Base-by-base conservation (phyloP, 1,140 invertebrate genomes). In the Drosophila novamexicana region DNA sequence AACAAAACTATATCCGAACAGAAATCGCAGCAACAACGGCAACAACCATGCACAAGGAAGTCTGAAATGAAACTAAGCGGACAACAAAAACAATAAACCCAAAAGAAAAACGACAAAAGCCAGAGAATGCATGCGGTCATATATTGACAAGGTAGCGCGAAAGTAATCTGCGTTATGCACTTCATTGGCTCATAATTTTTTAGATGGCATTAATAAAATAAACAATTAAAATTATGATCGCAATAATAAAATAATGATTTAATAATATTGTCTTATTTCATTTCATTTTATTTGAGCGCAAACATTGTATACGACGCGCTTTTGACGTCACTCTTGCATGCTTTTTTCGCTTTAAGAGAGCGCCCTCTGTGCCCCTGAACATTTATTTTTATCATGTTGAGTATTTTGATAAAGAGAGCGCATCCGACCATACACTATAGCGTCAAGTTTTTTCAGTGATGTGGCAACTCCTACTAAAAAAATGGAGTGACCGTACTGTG, bases 1-100 rank as follows among this genome's bases (percentile, higher is more conserved):
- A 77, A 68, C 47, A 49, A 72, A 72, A 61, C 52, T 18, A 74
- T 77, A 77, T 77, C 70, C 74, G 74, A 77, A 69, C 32, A 44
- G 45, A 44, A 64, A 69, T 54, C 71, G 58, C 64, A 77, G 63
- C 63, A 58, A 52, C 74, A 65, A 61, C 66, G 44, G 58, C 68
- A 61, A 12, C 68, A 71, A 72, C 70, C 63, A 77, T 57, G 45
- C 70, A 61, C 63, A 77, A 67, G 69, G 63, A 76, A 71, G 69
- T 75, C 66, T 63, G 52, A 75, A 75, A 75, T 40, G 47, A 73
- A 73, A 73, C 70, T 73, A 73, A 73, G 47, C 64, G 70, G 47
- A 56, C 52, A 73, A 73, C 64, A 73, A 67, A 73, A 73, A 68
- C 69, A 72, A 59, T 49, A 73, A 66, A 18, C 2, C 39, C 45